A percentile compares a stretch with the other conserved stretches of the same genome.
phyloP scores from a whole-genome alignment of 2,888 invertebrate species.

The Meiosimyza decipiens region DNA sequence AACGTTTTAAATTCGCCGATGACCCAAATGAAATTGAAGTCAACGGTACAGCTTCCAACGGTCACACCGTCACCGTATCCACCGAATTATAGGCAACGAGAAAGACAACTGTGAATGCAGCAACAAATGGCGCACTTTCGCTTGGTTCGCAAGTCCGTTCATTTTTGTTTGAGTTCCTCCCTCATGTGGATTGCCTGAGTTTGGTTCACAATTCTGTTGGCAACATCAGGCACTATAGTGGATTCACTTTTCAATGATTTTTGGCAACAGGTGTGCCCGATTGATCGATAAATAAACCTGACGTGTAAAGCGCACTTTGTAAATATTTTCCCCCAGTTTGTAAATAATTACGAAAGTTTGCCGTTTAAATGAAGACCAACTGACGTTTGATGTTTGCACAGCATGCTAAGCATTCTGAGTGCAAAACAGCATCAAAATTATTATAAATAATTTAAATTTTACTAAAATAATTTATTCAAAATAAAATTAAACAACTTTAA shows the following conservation, averaged over 20 bases:
- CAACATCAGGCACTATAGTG: too few relatives aligned
- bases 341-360: conserved; percentile 32
- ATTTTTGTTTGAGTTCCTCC: too few relatives aligned
- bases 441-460: not conserved
- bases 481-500: too few relatives aligned
- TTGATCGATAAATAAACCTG: not conserved
- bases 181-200: too few relatives aligned
- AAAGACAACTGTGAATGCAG: not conserved
- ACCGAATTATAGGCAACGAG: conserved; percentile 33
- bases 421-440: conserved; percentile 1
- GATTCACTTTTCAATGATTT: too few relatives aligned
- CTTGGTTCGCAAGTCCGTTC: conserved; percentile 1
- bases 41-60: conserved; percentile 21
- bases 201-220: too few relatives aligned
- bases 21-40: conserved; percentile 27
- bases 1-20: conserved; percentile 54
- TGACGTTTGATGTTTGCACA: not conserved
- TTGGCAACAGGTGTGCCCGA: conserved; percentile 54
- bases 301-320: conserved; percentile 19
- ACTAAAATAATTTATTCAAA: too few relatives aligned
- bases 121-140: conserved; percentile 26
- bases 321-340: conserved; percentile 28
- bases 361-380: not conserved
- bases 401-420: not conserved
- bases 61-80: conserved; percentile 24